phyloP scores from a whole-genome alignment of 2,797 vertebrate species.

The Neomorphus geoffroyi region DNA sequence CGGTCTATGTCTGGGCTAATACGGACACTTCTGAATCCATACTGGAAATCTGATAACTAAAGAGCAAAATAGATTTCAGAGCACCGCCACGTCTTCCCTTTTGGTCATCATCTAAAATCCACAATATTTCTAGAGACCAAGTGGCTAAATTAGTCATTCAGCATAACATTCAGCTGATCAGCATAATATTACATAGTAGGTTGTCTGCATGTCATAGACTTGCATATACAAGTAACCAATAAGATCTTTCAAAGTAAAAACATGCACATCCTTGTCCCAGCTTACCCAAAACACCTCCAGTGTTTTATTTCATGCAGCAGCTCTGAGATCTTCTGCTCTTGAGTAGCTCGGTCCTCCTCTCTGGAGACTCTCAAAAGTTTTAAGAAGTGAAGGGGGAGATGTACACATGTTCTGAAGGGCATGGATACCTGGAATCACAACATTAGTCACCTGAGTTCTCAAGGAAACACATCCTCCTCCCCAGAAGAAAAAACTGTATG shows the following conservation, averaged over 20 bases:
- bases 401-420: constrained; percentile 66
- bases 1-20: not conserved
- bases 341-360: constrained; percentile 28
- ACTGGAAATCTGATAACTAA: not conserved
- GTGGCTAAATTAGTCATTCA: not conserved
- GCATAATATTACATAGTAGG: too few species aligned
- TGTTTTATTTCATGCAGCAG: constrained; percentile 48
- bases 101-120: not conserved
- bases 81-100: not conserved
- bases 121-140: not conserved
- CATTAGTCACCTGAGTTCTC: constrained; percentile 15
- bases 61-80: not conserved
- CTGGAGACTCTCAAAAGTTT: constrained; percentile 52
- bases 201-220: not conserved
- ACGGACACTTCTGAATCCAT: not conserved
- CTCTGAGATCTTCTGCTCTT: constrained; percentile 10
- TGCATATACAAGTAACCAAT: not conserved
- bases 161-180: not conserved
- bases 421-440: constrained; percentile 68
- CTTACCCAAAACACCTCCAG: constrained; percentile 59
- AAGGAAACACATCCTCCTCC: not conserved
- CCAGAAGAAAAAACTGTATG: not conserved
- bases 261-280: not conserved
- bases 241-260: not conserved
- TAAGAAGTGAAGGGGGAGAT: constrained; percentile 65